These are phyloP conservation scores for Parapsyche elsis DNA, from an alignment of 1,140 invertebrate genomes.

Conservation along the genomic window DNA sequence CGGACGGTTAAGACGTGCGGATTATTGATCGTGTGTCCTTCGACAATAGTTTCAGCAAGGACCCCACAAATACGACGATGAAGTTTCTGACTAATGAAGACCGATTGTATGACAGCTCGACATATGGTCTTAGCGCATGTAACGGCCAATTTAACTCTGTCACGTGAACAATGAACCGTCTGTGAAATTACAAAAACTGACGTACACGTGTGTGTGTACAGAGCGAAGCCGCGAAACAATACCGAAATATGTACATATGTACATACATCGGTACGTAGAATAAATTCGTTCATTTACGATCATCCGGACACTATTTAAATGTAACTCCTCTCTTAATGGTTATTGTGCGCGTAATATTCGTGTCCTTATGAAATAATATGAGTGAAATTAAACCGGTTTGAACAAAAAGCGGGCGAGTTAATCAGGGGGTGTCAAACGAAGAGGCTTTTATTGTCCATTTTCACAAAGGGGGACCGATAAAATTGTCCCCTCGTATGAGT, in stretches of 20 bases:
- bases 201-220: no score
- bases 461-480: slow-evolving; percentile 38
- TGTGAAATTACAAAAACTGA: not conserved
- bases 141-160: not conserved
- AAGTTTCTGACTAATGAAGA: slow-evolving; percentile 39
- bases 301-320: not conserved
- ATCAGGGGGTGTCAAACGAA: slow-evolving; percentile 40
- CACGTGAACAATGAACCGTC: not conserved
- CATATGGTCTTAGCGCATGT: not conserved
- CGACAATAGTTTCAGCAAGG: slow-evolving; percentile 2
- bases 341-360: slow-evolving; percentile 6
- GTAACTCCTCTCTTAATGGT: not conserved
- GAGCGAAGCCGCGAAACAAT: no score
- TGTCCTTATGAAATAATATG: slow-evolving; percentile 3
- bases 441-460: slow-evolving; percentile 42
- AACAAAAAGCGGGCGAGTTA: slow-evolving; percentile 34
- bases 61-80: slow-evolving; percentile 12
- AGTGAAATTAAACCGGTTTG: slow-evolving; percentile 8
- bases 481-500: slow-evolving; percentile 19
- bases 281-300: not conserved
- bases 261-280: not conserved
- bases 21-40: slow-evolving; percentile 2
- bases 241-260: not conserved
- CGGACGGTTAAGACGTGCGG: not conserved
- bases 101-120: slow-evolving; percentile 21